A percentile compares a stretch with the other conserved stretches of the same genome.
Conservation (phyloP, 1,140 invertebrate species). For the Sinella curviseta region DNA sequence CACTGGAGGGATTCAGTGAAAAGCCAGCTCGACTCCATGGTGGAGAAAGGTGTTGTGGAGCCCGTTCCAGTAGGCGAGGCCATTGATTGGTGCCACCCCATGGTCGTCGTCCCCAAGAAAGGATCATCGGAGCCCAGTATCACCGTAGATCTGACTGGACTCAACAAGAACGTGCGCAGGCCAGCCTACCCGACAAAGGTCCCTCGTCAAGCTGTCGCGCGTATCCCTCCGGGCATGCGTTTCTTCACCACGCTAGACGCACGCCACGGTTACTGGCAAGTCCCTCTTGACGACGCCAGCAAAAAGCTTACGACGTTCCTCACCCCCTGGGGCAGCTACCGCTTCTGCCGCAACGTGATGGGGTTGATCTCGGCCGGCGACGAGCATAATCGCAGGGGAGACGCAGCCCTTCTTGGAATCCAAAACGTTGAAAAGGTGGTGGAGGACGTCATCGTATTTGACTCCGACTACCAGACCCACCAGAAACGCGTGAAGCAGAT, state of each 20-base stretch:
- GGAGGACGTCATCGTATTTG: background rate
- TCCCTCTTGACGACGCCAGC: constrained; percentile 52
- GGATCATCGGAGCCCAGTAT: constrained; percentile 22
- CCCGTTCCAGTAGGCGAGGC: constrained; percentile 48
- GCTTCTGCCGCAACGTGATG: constrained; percentile 38
- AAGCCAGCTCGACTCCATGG: background rate
- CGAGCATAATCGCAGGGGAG: constrained; percentile 15
- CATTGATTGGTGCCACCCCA: constrained; percentile 47
- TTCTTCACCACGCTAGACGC: constrained; percentile 54
- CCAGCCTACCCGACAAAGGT: constrained; percentile 27
- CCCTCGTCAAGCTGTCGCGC: constrained; percentile 51
- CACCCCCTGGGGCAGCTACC: constrained; percentile 53
- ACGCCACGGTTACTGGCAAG: constrained; percentile 54
- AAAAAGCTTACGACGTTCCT: constrained; percentile 50
- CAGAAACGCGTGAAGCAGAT: background rate
- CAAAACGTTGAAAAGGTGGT: background rate
- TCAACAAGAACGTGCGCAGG: constrained; percentile 29
- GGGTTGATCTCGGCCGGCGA: background rate
- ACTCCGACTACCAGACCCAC: background rate
- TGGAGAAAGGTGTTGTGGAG: constrained; percentile 49
- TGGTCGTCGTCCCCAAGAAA: constrained; percentile 15
- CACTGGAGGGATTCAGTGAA: no score
- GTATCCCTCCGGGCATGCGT: constrained; percentile 44
- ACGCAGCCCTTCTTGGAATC: background rate
- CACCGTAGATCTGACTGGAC: constrained; percentile 34